phyloP scores from a whole-genome alignment of 1,140 invertebrate species.

The Euura lappo region DNA sequence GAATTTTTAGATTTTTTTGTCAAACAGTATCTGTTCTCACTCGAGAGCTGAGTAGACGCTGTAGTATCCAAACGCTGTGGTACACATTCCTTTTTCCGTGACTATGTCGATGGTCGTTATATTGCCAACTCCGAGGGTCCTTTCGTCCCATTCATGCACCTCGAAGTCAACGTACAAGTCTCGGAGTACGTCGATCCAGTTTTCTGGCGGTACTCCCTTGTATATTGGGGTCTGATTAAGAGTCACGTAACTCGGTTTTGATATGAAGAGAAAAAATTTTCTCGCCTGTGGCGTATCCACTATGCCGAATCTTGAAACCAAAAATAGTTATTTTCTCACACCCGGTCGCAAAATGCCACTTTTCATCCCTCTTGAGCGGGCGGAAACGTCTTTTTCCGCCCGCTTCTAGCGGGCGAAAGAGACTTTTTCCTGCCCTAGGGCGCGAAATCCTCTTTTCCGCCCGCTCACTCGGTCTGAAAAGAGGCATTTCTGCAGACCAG shows the following conservation, averaged over 20 bases:
- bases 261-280: slow-evolving; percentile 34
- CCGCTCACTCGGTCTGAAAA: too few species aligned
- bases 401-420: too few species aligned
- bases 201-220: slow-evolving; percentile 16
- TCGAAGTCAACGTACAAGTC: slow-evolving; percentile 26
- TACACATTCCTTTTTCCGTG: slow-evolving; percentile 35
- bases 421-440: too few species aligned
- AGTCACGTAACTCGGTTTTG: slow-evolving; percentile 24
- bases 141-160: not conserved
- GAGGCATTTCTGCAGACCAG: too few species aligned
- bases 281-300: slow-evolving; percentile 28
- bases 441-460: too few species aligned
- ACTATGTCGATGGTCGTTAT: slow-evolving; percentile 16
- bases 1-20: not conserved
- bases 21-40: slow-evolving; percentile 19
- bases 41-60: slow-evolving; percentile 22
- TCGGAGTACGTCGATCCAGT: slow-evolving; percentile 32
- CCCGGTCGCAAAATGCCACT: too few species aligned
- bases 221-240: slow-evolving; percentile 22
- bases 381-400: too few species aligned
- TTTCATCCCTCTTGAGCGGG: too few species aligned
- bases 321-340: too few species aligned
- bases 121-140: not conserved
- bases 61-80: slow-evolving; percentile 16
- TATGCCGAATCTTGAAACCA: slow-evolving; percentile 26